phyloP scores from a whole-genome alignment of 2,113 vertebrate genomes.

The Hemiscyllium ocellatum region DNA sequence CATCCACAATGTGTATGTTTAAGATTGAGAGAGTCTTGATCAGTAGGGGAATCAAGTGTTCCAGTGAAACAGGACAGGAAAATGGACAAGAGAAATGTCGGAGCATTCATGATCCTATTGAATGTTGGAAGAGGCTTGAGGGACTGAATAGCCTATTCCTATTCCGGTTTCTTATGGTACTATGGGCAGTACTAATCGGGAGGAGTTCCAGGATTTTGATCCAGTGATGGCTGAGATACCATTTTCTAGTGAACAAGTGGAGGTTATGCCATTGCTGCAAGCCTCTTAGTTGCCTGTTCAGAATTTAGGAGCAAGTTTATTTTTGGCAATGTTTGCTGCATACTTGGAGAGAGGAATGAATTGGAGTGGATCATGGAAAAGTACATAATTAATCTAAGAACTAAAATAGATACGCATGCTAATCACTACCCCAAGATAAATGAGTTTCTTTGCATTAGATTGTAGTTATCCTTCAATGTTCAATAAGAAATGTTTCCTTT shows the following conservation, averaged over 20 bases:
- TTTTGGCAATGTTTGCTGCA: background rate
- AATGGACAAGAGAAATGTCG: too few relatives aligned
- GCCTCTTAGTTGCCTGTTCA: background rate
- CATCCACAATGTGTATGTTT: too few relatives aligned
- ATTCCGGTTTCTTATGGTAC: too few relatives aligned
- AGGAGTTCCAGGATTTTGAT: too few relatives aligned
- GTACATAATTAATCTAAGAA: background rate
- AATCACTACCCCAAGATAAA: background rate
- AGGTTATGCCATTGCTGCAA: background rate
- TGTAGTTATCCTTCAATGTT: background rate
- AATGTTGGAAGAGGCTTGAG: too few relatives aligned
- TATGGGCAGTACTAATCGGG: too few relatives aligned
- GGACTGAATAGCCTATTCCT: too few relatives aligned
- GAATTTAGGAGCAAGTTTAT: background rate
- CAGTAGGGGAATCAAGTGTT: too few relatives aligned
- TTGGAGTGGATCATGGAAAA: background rate
- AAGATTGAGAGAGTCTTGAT: too few relatives aligned
- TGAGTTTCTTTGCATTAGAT: background rate
- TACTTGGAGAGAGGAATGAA: background rate
- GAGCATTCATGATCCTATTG: too few relatives aligned
- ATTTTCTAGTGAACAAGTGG: background rate
- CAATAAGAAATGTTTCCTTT: constrained; percentile 26
- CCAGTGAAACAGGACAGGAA: too few relatives aligned
- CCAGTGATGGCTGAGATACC: background rate
- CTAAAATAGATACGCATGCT: background rate